phyloP scores from a whole-genome alignment of 1,140 invertebrate genomes.

The Aporrectodea caliginosa region DNA sequence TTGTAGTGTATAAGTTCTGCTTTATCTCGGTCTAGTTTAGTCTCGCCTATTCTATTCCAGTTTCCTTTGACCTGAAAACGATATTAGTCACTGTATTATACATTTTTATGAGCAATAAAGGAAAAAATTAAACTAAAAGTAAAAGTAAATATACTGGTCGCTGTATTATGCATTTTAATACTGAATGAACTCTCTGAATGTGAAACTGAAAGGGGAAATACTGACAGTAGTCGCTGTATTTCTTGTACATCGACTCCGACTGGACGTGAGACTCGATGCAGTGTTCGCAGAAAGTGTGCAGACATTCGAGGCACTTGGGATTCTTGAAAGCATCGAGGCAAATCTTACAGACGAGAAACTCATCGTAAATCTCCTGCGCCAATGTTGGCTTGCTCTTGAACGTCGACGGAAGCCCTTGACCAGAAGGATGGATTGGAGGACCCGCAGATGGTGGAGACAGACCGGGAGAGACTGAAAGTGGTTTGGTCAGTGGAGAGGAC shows the following conservation, averaged over 20 bases:
- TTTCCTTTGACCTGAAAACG: not conserved
- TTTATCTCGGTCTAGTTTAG: too few relatives aligned
- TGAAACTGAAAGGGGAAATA: slow-evolving; percentile 35
- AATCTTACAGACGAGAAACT: slow-evolving; percentile 53
- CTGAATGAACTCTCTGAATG: not conserved
- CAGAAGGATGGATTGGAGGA: too few relatives aligned
- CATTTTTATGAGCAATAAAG: not conserved
- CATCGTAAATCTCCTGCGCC: slow-evolving; percentile 32
- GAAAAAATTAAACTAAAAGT: not conserved
- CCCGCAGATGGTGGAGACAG: too few relatives aligned
- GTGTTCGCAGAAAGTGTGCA: slow-evolving; percentile 87
- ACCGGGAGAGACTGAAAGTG: too few relatives aligned
- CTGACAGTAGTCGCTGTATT: slow-evolving; percentile 55
- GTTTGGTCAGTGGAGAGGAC: too few relatives aligned
- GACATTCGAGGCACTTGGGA: slow-evolving; percentile 80
- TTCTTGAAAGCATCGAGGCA: slow-evolving; percentile 47
- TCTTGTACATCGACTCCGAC: slow-evolving; percentile 54
- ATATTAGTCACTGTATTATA: not conserved
- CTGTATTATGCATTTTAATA: too few relatives aligned
- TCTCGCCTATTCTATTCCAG: too few relatives aligned
- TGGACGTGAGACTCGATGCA: slow-evolving; percentile 61
- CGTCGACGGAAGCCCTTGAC: too few relatives aligned
- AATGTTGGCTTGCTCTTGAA: not conserved
- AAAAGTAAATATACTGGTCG: not conserved
- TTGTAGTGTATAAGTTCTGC: too few relatives aligned